phyloP scores from a whole-genome alignment of 2,888 invertebrate species.

The Monoplex corrugatus region DNA sequence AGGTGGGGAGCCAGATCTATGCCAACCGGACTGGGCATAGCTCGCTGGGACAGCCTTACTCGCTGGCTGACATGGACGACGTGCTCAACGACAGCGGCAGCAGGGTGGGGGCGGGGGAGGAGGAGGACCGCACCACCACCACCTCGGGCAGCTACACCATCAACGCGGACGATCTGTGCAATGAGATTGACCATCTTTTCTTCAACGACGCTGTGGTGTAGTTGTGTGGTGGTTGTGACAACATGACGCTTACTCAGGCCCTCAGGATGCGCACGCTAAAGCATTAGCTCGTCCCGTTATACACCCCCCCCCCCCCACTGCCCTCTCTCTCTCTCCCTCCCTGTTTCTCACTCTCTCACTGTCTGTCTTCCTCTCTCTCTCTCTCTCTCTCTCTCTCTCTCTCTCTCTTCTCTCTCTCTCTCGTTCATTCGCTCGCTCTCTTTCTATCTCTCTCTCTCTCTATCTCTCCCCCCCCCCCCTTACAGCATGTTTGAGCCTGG shows the following conservation, averaged over 20 bases:
- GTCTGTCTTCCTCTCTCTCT: too few relatives aligned
- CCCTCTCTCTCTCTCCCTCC: too few relatives aligned
- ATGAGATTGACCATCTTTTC: constrained; percentile 79
- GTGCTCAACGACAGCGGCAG: constrained; percentile 61
- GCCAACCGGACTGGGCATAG: constrained; percentile 35
- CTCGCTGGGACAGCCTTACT: constrained; percentile 60
- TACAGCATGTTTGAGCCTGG: too few relatives aligned
- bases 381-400: not conserved
- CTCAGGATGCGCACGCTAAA: too few relatives aligned
- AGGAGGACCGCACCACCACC: constrained; percentile 71
- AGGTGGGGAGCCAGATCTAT: not conserved
- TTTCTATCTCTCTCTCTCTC: not conserved
- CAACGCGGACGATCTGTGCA: constrained; percentile 78
- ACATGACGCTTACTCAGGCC: not conserved
- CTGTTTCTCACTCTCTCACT: too few relatives aligned
- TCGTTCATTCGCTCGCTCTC: not conserved
- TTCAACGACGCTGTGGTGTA: constrained; percentile 76
- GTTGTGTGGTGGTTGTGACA: not conserved
- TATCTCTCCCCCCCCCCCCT: too few relatives aligned
- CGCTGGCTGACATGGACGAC: constrained; percentile 71
- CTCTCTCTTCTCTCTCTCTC: not conserved
- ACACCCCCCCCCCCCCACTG: too few relatives aligned
- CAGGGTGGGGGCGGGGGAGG: constrained; percentile 64
- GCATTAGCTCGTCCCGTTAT: too few relatives aligned
- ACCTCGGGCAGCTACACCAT: constrained; percentile 79